phyloP scores from a whole-genome alignment of 1,140 invertebrate species.

The Trichonephila clavata region DNA sequence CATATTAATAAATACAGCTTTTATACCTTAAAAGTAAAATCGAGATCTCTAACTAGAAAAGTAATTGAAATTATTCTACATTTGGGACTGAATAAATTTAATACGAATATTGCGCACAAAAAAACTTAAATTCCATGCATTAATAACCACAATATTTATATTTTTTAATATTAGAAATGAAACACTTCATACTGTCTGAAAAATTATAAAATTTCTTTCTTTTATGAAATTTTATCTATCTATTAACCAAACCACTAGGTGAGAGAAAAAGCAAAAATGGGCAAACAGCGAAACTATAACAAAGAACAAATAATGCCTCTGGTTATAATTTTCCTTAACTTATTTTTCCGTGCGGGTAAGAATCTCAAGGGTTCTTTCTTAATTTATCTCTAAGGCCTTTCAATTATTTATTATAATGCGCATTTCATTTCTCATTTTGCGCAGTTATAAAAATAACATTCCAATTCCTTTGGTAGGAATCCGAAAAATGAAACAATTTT shows the following conservation, averaged over 20 bases:
- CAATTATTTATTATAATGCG: background rate
- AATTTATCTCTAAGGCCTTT: background rate
- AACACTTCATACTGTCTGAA: background rate
- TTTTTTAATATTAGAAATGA: background rate
- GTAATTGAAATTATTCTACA: too few relatives aligned
- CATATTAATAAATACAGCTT: too few relatives aligned
- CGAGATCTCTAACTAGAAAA: too few relatives aligned
- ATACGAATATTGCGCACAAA: too few relatives aligned
- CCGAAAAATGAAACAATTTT: background rate
- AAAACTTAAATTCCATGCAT: too few relatives aligned
- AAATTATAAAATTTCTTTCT: background rate
- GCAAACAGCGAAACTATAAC: background rate
- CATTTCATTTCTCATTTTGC: background rate
- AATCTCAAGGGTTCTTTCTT: background rate
- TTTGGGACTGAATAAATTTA: too few relatives aligned
- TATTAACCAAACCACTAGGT: background rate
- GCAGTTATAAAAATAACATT: background rate
- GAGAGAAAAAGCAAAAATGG: background rate
- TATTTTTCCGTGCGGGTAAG: background rate
- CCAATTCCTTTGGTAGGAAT: background rate
- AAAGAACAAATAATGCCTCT: background rate
- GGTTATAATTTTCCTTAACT: background rate
- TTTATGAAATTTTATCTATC: background rate
- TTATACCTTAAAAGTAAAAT: too few relatives aligned
- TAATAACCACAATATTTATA: background rate